Conservation (phyloP, 2,888 invertebrate species). For the Anticlea derivata region DNA sequence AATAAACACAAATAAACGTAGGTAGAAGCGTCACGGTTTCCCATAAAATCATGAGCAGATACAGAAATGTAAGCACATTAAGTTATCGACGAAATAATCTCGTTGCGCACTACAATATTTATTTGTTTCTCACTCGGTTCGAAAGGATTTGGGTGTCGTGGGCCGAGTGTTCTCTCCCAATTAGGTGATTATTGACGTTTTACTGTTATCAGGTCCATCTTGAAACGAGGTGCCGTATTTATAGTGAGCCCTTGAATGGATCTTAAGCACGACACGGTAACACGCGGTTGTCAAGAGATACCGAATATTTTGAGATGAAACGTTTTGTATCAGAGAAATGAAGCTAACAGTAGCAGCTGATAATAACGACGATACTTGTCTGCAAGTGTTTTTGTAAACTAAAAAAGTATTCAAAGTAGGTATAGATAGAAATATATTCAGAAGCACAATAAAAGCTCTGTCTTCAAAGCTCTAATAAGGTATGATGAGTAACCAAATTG, state of each 20-base stretch:
- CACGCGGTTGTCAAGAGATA: not conserved
- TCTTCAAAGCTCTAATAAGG: too few relatives aligned
- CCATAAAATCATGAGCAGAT: conserved; percentile 83
- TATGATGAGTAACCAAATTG: too few relatives aligned
- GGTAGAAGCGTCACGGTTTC: conserved; percentile 66
- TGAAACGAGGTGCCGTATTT: conserved; percentile 64
- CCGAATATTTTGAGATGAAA: conserved; percentile 5
- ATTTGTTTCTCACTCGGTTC: conserved; percentile 75
- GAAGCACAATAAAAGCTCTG: too few relatives aligned
- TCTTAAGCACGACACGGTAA: conserved; percentile 29
- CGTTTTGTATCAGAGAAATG: too few relatives aligned
- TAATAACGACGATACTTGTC: too few relatives aligned
- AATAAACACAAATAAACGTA: conserved; percentile 34
- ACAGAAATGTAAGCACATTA: conserved; percentile 83
- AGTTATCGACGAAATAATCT: conserved; percentile 80
- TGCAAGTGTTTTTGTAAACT: too few relatives aligned
- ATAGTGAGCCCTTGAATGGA: conserved; percentile 52
- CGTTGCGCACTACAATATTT: conserved; percentile 80
- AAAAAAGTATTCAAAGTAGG: too few relatives aligned
- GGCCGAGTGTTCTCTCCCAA: conserved; percentile 78
- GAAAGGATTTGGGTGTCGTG: conserved; percentile 64
- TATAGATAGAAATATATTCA: too few relatives aligned
- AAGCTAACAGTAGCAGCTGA: too few relatives aligned
- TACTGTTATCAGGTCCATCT: conserved; percentile 80
- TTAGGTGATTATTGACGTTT: conserved; percentile 84